These are phyloP conservation scores for Rhimphoctona megacephalus DNA, from an alignment of 2,888 invertebrate species.

Conservation along the genomic window DNA sequence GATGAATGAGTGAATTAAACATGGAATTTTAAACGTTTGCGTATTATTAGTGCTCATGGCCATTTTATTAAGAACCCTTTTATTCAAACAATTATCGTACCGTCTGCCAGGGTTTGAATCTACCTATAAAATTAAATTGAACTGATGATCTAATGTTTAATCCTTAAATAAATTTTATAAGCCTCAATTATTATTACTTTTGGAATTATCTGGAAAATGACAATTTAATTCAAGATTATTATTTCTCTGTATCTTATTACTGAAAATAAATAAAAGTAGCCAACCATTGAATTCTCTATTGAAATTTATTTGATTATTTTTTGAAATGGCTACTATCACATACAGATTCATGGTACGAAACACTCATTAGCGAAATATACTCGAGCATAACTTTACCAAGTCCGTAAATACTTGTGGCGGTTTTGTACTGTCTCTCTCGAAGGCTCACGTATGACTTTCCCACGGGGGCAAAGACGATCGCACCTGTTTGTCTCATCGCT, in stretches of 20 bases:
- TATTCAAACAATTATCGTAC: background rate
- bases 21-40: slow-evolving; percentile 20
- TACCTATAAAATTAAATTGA: too few species aligned
- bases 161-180: background rate
- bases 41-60: background rate
- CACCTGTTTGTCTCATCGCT: slow-evolving; percentile 66
- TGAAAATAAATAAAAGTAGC: background rate
- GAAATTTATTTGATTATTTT: background rate
- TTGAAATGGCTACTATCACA: slow-evolving; percentile 17
- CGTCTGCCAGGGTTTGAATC: background rate
- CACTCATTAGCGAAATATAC: slow-evolving; percentile 51
- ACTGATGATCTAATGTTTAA: background rate
- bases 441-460: slow-evolving; percentile 84
- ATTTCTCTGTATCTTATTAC: background rate
- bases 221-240: background rate
- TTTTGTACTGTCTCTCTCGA: slow-evolving; percentile 42
- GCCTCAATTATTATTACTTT: too few species aligned
- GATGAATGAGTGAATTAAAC: slow-evolving; percentile 36
- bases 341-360: slow-evolving; percentile 35
- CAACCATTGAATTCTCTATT: background rate
- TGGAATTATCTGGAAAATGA: too few species aligned
- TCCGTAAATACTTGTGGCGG: slow-evolving; percentile 41
- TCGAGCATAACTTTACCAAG: slow-evolving; percentile 40
- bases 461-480: slow-evolving; percentile 80
- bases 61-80: background rate